Base-by-base conservation (phyloP, 2,888 invertebrate species). In the Thymelicus sylvestris region DNA sequence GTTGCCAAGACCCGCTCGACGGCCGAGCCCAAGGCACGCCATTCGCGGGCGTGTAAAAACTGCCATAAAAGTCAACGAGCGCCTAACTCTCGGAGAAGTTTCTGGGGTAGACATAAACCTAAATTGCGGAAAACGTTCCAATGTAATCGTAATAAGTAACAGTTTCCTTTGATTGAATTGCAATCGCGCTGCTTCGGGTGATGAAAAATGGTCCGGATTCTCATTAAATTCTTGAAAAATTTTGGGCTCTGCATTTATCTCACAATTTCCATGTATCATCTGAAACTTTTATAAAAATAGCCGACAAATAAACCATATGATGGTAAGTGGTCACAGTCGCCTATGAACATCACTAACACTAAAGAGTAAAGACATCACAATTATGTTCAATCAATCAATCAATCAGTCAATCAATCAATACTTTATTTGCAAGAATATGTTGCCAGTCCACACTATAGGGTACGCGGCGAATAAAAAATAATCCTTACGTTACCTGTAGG, bases 31-130 rank as follows among this genome's bases (percentile, higher is more conserved):
- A 75, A 74, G 77, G 75, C 78, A 77, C 68, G 73, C 76, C 78
- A 75, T 82, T 81, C 77, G 82, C 77, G 83, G 83, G 80, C 78
- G 81, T 86, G 86, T 86, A 89, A 89, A 89, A 90, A 88, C 81
- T 83, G 80, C 82, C 79, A 83, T 89, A 89, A 89, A 88, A 90
- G 78, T 82, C 83, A 85, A 87, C 84, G 86, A 84, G 83, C 81
- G 74, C 78, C 83, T 84, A 86, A 85, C 83, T 83, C 77, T 75
- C 72, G 66, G 77, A 76, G 52, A 70, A 65, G 76, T 78, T 79
- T 60, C 65, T 50, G 68, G 50, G 71, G 72, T 57, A 74, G 78
- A 76, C 74, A 75, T 79, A 79, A 82, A 79, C 78, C 77, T 79
- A 78, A 81, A 82, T 80, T 79, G 79, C 77, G 77, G 76, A 77